These are phyloP conservation scores for Gymnothorax javanicus DNA, from an alignment of 2,797 vertebrate genomes.

Conservation along the genomic window DNA sequence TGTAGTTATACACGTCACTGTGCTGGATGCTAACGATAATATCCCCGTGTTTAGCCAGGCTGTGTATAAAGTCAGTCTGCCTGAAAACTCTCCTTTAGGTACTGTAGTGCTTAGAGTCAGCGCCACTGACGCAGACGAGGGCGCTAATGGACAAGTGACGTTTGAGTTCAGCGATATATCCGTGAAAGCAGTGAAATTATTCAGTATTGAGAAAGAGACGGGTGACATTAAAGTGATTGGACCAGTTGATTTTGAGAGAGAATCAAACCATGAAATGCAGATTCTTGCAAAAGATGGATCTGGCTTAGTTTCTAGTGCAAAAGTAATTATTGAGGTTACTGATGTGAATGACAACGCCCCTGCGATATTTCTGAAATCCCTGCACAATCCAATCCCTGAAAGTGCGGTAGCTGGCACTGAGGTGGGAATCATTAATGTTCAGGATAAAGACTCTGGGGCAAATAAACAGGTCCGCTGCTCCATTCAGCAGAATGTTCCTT, in stretches of 20 bases:
- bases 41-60: conserved; percentile 4
- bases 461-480: conserved; percentile 50
- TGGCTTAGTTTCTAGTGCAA: conserved; percentile 25
- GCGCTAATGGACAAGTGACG: conserved; percentile 55
- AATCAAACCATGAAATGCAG: conserved; percentile 29
- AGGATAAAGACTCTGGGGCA: conserved; percentile 47
- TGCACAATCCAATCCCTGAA: conserved; percentile 21
- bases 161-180: conserved; percentile 59
- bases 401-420: conserved; percentile 42
- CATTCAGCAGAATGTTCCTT: conserved; percentile 39
- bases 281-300: conserved; percentile 44
- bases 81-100: conserved; percentile 1
- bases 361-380: neutral
- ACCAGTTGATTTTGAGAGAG: conserved; percentile 29
- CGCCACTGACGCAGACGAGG: conserved; percentile 59
- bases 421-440: conserved; percentile 50
- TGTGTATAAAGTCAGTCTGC: neutral
- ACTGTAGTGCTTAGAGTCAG: conserved; percentile 21
- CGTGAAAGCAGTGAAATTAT: conserved; percentile 46
- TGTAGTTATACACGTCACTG: conserved; percentile 16
- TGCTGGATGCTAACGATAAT: conserved; percentile 19
- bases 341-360: conserved; percentile 61
- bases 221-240: neutral
- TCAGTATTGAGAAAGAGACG: conserved; percentile 33
- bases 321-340: conserved; percentile 52